These are phyloP conservation scores for Notocelia uddmanniana DNA, from an alignment of 2,888 invertebrate genomes.

Conservation along the genomic window DNA sequence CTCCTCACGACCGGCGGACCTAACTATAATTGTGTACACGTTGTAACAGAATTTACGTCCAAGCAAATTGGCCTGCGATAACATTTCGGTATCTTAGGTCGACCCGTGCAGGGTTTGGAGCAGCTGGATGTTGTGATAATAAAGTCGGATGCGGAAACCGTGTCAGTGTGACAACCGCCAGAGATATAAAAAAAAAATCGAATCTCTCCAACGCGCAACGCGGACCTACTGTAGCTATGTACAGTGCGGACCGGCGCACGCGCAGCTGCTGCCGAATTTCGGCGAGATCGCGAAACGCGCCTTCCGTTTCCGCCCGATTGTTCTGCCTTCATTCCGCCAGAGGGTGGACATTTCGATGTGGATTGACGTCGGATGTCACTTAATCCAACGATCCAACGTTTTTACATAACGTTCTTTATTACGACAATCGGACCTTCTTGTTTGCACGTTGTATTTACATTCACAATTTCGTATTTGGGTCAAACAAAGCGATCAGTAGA, in stretches of 20 bases:
- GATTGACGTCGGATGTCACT: conserved; percentile 54
- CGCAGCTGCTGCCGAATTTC: conserved; percentile 83
- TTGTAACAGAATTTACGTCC: too few relatives aligned
- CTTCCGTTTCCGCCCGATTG: conserved; percentile 85
- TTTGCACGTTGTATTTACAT: conserved; percentile 22
- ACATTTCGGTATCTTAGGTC: too few relatives aligned
- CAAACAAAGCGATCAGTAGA: conserved; percentile 5
- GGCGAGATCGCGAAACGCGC: conserved; percentile 84
- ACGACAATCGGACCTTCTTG: conserved; percentile 12
- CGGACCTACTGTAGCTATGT: conserved; percentile 10
- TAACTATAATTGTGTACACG: too few relatives aligned
- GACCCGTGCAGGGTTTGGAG: too few relatives aligned
- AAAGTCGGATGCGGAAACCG: too few relatives aligned
- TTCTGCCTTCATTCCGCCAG: conserved; percentile 64
- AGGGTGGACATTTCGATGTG: conserved; percentile 74
- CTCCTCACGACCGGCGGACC: too few relatives aligned
- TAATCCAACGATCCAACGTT: conserved; percentile 56
- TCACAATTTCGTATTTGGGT: not conserved
- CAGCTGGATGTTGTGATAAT: too few relatives aligned
- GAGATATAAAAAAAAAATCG: too few relatives aligned
- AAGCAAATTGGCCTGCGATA: too few relatives aligned
- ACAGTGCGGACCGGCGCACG: conserved; percentile 55
- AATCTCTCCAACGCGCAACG: not conserved
- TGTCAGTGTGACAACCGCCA: too few relatives aligned
- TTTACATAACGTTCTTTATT: conserved; percentile 45